These are phyloP conservation scores for Eubasilissa splendida DNA, from an alignment of 2,888 invertebrate genomes.

Conservation along the genomic window DNA sequence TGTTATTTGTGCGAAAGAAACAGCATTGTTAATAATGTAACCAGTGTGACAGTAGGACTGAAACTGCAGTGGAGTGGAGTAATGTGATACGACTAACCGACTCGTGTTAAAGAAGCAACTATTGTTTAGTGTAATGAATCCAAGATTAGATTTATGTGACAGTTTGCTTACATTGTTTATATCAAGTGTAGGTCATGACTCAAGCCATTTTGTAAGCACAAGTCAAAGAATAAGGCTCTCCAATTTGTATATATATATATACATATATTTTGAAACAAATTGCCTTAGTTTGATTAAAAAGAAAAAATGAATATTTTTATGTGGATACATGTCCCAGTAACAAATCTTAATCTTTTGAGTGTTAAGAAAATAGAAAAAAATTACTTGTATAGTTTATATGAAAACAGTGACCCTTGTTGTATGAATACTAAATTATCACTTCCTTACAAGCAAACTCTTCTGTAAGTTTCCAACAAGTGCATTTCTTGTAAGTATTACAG, in stretches of 20 bases:
- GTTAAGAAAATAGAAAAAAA: conserved; percentile 52
- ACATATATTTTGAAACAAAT: conserved; percentile 53
- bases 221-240: conserved; percentile 55
- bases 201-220: conserved; percentile 58
- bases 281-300: conserved; percentile 54
- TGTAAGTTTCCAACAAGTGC: conserved; percentile 92
- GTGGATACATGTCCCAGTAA: conserved; percentile 55
- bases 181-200: conserved; percentile 56
- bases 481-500: conserved; percentile 94
- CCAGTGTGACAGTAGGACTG: conserved; percentile 5
- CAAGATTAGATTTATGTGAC: conserved; percentile 58
- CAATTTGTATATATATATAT: conserved; percentile 52
- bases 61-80: conserved; percentile 33
- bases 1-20: neutral
- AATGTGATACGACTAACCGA: conserved; percentile 37
- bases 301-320: conserved; percentile 56
- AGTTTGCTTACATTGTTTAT: conserved; percentile 53
- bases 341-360: conserved; percentile 49
- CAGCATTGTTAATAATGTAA: conserved; percentile 3
- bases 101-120: conserved; percentile 37
- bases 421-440: conserved; percentile 63
- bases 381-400: conserved; percentile 57
- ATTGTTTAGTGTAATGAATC: conserved; percentile 53
- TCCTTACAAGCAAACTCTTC: conserved; percentile 80
- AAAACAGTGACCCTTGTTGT: conserved; percentile 58